These are phyloP conservation scores for Tachypleus tridentatus DNA, from an alignment of 1,140 invertebrate species.

Conservation along the genomic window DNA sequence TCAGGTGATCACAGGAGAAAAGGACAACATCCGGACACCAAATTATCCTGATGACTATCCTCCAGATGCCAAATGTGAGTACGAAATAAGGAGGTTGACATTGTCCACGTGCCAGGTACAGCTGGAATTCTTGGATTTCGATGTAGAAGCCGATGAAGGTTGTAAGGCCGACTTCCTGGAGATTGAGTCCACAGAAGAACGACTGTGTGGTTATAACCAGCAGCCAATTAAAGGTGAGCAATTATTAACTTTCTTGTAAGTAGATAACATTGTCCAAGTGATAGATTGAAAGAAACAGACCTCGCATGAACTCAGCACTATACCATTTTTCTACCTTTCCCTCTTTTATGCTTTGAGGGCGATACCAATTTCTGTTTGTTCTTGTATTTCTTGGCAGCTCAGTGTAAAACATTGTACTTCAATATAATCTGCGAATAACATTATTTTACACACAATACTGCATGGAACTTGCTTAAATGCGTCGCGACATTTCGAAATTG, in stretches of 20 bases:
- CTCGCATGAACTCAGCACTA: no score
- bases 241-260: background rate
- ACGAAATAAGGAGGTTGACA: conserved; percentile 14
- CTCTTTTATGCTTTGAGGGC: no score
- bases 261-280: no score
- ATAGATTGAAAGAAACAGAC: no score
- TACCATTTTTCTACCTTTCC: no score
- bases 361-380: no score
- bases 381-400: no score
- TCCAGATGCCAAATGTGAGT: conserved; percentile 15
- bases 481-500: no score
- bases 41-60: conserved; percentile 22
- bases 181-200: conserved; percentile 19
- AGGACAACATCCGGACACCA: conserved; percentile 16
- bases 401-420: no score
- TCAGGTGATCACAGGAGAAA: conserved; percentile 11
- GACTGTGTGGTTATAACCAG: conserved; percentile 15
- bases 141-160: conserved; percentile 16
- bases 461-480: no score
- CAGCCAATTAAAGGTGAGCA: conserved; percentile 9
- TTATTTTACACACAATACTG: no score
- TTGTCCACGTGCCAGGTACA: conserved; percentile 17
- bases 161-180: conserved; percentile 21
- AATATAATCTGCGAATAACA: no score
- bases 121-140: conserved; percentile 21